Base-by-base conservation (phyloP, 1,140 invertebrate species). In the Apocrypta bakeri region DNA sequence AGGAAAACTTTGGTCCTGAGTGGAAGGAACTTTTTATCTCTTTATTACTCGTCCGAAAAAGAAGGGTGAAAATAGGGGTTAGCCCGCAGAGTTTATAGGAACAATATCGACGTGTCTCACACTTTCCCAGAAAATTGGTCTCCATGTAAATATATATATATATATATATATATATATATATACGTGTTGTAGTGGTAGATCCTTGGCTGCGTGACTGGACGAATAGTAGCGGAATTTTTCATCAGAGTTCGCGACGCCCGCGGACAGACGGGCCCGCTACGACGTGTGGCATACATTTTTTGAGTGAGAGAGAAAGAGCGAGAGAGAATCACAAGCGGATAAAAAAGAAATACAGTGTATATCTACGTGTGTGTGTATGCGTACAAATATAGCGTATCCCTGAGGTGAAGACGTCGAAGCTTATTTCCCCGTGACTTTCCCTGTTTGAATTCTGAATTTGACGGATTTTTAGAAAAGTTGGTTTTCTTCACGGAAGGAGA, bases 161-260 rank as follows among this genome's bases (percentile, higher is more conserved):
- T n/a, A 56, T n/a, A 4, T 21, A 56, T 6, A 56, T 7, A 56
- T 7, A 1, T 56, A 56, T 56, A 21, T 12, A 42, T 12, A 42
- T 1, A 42, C 40, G 40, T n/a, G n/a, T n/a, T 9, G 9, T 3
- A 9, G 37, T 3, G 37, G 42, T 12, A 17, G 42, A 48, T 48
- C 8, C 42, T 48, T 48, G n/a, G n/a, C n/a, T n/a, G n/a, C n/a
- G n/a, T n/a, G n/a, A n/a, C n/a, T n/a, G n/a, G n/a, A n/a, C n/a
- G n/a, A n/a, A n/a, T n/a, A 71, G 37, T 14, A 21, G 48, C 73
- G 56, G 66, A 63, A 72, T 80, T 72, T 74, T 80, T 80, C 78
- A 80, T 80, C 78, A 71, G 68, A 71, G 24, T 31, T 2, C 48
- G 48, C 48, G 21, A n/a, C 25, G 37, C 24, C 31, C 63, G 24